These are phyloP conservation scores for Ataeniobius toweri DNA, from an alignment of 2,797 vertebrate genomes.

Conservation along the genomic window DNA sequence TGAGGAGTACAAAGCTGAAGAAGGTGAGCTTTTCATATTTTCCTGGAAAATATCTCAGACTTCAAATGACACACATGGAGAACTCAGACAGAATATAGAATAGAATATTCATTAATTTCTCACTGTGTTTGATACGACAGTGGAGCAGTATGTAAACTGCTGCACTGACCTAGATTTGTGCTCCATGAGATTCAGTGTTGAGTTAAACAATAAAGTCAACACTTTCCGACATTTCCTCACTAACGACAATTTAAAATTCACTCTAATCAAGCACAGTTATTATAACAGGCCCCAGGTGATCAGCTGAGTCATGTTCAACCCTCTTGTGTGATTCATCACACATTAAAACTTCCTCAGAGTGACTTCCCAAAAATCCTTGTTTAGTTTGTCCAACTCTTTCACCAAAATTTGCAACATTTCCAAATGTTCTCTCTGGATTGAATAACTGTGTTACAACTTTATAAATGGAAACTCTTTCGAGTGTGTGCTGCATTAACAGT, in stretches of 20 bases:
- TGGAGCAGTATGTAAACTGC: neutral
- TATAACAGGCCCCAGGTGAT: neutral
- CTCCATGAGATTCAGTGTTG: neutral
- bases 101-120: neutral
- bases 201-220: constrained; percentile 9
- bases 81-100: neutral
- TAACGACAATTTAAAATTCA: neutral
- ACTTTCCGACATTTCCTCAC: constrained; percentile 1
- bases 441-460: too few species aligned
- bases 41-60: neutral
- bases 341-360: neutral
- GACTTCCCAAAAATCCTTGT: neutral
- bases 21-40: constrained; percentile 80
- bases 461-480: too few species aligned
- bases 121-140: neutral
- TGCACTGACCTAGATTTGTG: neutral
- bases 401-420: neutral
- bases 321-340: neutral
- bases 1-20: constrained; percentile 82
- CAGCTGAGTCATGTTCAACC: neutral
- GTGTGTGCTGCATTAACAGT: too few species aligned
- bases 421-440: too few species aligned
- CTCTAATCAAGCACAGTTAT: neutral
- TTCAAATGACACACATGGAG: neutral
- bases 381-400: neutral